phyloP scores from a whole-genome alignment of 2,113 vertebrate species.

The Crypturellus undulatus region DNA sequence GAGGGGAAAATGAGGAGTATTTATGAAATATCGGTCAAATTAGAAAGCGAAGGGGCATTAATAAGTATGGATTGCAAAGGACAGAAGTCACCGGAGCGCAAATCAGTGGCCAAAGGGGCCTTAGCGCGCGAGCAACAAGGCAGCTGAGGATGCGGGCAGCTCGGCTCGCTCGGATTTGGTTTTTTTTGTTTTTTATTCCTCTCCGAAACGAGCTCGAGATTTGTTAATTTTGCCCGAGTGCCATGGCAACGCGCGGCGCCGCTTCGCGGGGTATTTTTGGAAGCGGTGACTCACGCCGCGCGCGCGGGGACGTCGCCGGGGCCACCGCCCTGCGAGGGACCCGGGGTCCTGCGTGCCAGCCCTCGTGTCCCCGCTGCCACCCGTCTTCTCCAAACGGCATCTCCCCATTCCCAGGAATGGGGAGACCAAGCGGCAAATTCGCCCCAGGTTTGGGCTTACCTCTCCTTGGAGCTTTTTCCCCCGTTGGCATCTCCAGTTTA shows the following conservation, averaged over 20 bases:
- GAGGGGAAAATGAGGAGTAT: neutral
- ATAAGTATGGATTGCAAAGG: neutral
- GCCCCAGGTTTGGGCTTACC: neutral
- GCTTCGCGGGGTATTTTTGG: slow-evolving; percentile 78
- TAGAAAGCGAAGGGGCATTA: too few relatives aligned
- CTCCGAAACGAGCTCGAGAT: slow-evolving; percentile 63
- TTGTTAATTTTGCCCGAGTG: slow-evolving; percentile 75
- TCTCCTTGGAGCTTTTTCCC: neutral
- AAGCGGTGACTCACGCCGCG: slow-evolving; percentile 73
- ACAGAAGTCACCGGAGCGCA: neutral
- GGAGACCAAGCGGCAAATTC: neutral
- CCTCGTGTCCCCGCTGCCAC: too few relatives aligned
- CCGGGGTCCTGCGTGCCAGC: too few relatives aligned
- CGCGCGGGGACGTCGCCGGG: too few relatives aligned
- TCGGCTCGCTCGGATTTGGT: neutral
- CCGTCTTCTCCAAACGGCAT: slow-evolving; percentile 13
- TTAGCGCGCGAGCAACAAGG: neutral
- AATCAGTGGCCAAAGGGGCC: slow-evolving; percentile 7
- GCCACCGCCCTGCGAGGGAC: too few relatives aligned
- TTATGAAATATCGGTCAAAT: too few relatives aligned
- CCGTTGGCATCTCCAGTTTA: neutral
- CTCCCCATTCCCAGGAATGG: neutral
- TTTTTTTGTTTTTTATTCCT: slow-evolving; percentile 14
- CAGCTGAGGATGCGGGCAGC: neutral
- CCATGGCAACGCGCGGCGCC: slow-evolving; percentile 76